Evolutionary conservation across 1,140 invertebrate species (phyloP), one percentile per base, ranked within the genome.

Genomic region (Halictus rubicundus): DNA sequence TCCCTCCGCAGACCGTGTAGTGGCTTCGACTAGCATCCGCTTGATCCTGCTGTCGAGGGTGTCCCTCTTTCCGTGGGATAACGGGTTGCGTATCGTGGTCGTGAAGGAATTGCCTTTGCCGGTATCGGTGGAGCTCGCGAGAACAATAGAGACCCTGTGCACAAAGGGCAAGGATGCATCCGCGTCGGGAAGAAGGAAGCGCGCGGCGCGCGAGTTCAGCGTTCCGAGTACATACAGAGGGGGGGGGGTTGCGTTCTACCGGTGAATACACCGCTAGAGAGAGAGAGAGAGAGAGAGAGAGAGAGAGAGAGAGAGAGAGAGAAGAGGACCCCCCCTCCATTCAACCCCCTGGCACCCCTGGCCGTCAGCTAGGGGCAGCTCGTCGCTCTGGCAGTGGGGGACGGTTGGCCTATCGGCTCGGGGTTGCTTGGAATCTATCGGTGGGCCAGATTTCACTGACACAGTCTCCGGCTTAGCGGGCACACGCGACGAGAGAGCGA

Each of bases 351-450:
- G 3, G 6, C 7, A n/a, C 21, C n/a, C 54, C 54, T 21, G 0
- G 14, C 49, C 49, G 16, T 16, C 16, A 7, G 8, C 21, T 21
- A n/a, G 21, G 19, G 54, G 57, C 23, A 59, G 57, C n/a, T 57
- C 19, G 57, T 2, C 21, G 54, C 8, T 23, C 8, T 9, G 19
- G 19, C 27, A 21, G 57, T n/a, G 64, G 82, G 46, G 46, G 52
- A 61, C 23, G 61, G 82, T 77, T 81, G 49, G 82, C 82, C 68
- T 85, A 84, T 85, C 82, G 84, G 59, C 82, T 84, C 84, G 82
- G 82, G 83, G 82, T 81, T 82, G 84, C 81, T 85, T 80, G 84
- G 83, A 82, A 85, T 85, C 83, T 85, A 85, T 85, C 83, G 83
- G 78, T 84, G 82, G 83, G 83, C 83, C 83, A 85, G 83, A 85